Base-by-base conservation (phyloP, 2,113 vertebrate genomes). In the Corynorhinus townsendii region DNA sequence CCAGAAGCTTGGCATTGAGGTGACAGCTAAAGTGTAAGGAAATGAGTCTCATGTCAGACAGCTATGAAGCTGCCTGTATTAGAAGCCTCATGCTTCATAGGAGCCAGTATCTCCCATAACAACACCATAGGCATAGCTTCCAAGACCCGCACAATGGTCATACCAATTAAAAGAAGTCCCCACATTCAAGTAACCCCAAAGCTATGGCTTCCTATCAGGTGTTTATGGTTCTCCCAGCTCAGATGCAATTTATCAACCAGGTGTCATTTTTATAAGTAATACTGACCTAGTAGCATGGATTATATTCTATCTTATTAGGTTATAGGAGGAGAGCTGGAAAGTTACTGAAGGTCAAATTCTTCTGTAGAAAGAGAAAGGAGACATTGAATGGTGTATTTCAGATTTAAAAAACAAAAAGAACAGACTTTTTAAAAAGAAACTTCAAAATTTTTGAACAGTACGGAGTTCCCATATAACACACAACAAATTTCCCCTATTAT, bases 351-450 rank as follows among this genome's bases (percentile, higher is more conserved):
- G 8, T 89, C 82, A 94, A 14, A 45, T 89, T 80, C 28, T 77
- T 9, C n/a, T 38, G 38, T 8, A 43, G 22, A 84, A 92, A 45
- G 52, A 54, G 40, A 95, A 91, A 76, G 3, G 24, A 20, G 17
- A 10, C 40, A 80, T 20, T 77, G 73, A 91, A 69, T 68, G 24
- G 72, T 86, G 38, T 76, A 43, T n/a, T 22, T 88, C 28, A 81
- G 20, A 59, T 88, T 87, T 92, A 92, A 84, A 83, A 86, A 80
- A 88, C 30, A 88, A 43, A 89, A 94, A 68, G 47, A 10, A 69
- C 14, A 71, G 33, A 85, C 28, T 28, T 86, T 91, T 90, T 4
- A 8, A 80, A 80, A 80, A 62, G n/a, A 75, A 77, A 66, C 24
- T 26, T 62, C 4, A 62, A 28, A 62, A 28, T 11, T 28, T 26